Evolutionary conservation across 2,888 invertebrate genomes (phyloP).

Genomic region (Pyralis farinalis): DNA sequence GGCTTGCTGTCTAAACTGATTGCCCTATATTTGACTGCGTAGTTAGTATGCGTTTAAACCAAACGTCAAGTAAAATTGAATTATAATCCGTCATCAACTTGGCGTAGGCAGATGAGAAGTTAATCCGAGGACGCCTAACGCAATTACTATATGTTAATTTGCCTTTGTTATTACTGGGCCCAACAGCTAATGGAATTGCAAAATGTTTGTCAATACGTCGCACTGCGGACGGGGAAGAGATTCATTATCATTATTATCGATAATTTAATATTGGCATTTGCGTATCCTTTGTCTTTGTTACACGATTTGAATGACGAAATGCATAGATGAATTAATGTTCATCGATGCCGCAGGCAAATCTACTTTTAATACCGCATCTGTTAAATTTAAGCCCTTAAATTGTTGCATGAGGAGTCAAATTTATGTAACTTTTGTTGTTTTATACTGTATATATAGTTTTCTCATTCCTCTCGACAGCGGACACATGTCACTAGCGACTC

Average conservation of each 20-base stretch:
- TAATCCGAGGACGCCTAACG: constrained; percentile 45
- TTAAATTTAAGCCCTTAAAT: too few species aligned
- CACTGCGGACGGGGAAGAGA: not conserved
- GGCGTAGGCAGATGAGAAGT: constrained; percentile 42
- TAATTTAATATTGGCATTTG: not conserved
- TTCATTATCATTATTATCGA: not conserved
- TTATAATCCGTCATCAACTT: constrained; percentile 39
- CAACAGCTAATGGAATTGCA: constrained; percentile 28
- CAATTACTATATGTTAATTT: constrained; percentile 54
- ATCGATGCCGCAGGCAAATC: too few species aligned
- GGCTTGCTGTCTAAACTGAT: too few species aligned
- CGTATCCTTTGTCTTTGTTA: not conserved
- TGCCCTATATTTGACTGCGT: too few species aligned
- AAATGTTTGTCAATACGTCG: constrained; percentile 22
- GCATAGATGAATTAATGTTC: too few species aligned
- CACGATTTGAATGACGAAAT: too few species aligned
- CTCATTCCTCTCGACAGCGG: constrained; percentile 1
- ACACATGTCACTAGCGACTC: constrained; percentile 32
- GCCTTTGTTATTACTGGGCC: constrained; percentile 35
- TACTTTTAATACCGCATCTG: too few species aligned
- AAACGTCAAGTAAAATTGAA: constrained; percentile 33
- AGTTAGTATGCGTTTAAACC: not conserved
- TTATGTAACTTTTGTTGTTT: too few species aligned
- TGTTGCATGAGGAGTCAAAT: too few species aligned
- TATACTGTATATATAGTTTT: too few species aligned